Percentiles rank a stretch among this genome's conserved stretches.
Conservation (phyloP, 2,113 vertebrate species). For the Pangasianodon gigas region DNA sequence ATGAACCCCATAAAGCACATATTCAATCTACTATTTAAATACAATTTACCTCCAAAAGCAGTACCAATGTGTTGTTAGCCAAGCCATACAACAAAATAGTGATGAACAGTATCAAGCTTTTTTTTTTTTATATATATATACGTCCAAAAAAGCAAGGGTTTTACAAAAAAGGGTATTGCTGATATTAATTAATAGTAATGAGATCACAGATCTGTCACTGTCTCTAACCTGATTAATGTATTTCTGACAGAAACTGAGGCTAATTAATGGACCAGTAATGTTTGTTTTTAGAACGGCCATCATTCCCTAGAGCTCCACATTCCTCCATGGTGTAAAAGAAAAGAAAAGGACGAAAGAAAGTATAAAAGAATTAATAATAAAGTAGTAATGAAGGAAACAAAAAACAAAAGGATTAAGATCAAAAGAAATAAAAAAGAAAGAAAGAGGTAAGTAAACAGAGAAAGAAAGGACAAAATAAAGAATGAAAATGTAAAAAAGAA, state of each 20-base stretch:
- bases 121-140: not conserved
- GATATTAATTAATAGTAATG: not conserved
- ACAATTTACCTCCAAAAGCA: not conserved
- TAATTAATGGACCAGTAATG: not conserved
- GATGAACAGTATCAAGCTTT: not conserved
- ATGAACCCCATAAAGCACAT: not conserved
- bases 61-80: not conserved
- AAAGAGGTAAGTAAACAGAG: not conserved
- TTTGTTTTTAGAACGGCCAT: constrained; percentile 8
- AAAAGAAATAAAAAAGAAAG: not conserved
- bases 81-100: not conserved
- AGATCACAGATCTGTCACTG: not conserved
- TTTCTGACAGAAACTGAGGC: not conserved
- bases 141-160: not conserved
- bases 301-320: not conserved
- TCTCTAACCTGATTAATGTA: not conserved
- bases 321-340: not conserved
- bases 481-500: not conserved
- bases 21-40: not conserved
- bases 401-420: not conserved
- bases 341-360: not conserved
- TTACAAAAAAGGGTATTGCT: not conserved
- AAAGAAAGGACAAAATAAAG: not conserved
- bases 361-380: not conserved
- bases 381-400: not conserved